phyloP scores from a whole-genome alignment of 2,113 vertebrate genomes.

The Tupaia chinensis region DNA sequence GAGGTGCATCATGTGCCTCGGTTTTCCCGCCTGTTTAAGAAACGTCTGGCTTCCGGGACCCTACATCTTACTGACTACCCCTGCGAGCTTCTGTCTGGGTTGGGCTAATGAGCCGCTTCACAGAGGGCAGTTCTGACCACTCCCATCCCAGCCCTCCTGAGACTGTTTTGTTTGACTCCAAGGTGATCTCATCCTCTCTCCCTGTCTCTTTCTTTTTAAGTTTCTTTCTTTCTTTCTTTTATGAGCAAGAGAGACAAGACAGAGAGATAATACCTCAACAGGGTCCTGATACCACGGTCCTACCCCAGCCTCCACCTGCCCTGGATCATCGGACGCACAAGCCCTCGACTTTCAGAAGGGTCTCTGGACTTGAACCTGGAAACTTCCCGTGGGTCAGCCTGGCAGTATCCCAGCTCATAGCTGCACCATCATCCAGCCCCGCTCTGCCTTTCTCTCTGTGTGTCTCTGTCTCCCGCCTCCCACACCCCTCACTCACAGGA shows the following conservation, averaged over 20 bases:
- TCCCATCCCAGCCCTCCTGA: not conserved
- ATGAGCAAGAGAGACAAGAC: no score
- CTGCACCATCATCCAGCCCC: no score
- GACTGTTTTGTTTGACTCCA: not conserved
- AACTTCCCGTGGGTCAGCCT: no score
- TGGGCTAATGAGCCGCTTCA: not conserved
- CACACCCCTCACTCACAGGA: not conserved
- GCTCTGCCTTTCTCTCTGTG: not conserved
- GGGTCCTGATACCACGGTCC: no score
- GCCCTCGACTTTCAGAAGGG: no score
- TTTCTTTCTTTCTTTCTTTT: no score
- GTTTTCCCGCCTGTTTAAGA: not conserved
- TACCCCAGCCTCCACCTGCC: no score
- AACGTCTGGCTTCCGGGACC: not conserved
- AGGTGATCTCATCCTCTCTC: not conserved
- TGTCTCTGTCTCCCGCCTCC: not conserved
- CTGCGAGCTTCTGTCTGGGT: not conserved
- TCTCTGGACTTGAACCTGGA: no score
- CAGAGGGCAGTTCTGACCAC: not conserved
- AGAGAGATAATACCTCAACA: no score
- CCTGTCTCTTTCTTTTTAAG: not conserved
- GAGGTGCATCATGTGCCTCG: not conserved
- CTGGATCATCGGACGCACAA: no score
- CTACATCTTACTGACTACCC: not conserved
- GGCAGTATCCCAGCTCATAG: no score